Conservation (phyloP, 2,888 invertebrate species). For the Philereme transversata region DNA sequence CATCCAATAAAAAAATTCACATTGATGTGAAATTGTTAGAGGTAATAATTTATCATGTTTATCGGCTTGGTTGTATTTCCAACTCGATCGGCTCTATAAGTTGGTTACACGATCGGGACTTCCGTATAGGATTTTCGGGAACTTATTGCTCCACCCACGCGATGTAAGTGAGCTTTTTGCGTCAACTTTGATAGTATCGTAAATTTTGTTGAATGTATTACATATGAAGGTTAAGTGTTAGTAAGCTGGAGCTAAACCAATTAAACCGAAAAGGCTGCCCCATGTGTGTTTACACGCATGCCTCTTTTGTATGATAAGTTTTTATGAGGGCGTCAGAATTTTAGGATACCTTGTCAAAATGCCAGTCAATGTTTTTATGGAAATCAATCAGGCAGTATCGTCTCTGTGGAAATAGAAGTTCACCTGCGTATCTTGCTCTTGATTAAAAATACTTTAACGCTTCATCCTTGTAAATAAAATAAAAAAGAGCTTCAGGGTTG, state of each 20-base stretch:
- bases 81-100: slow-evolving; percentile 1
- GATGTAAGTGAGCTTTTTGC: slow-evolving; percentile 10
- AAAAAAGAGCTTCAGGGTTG: no score
- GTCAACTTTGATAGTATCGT: slow-evolving; percentile 18
- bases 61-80: neutral
- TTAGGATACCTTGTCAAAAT: neutral
- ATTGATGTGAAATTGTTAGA: no score
- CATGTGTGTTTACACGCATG: neutral
- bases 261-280: slow-evolving; percentile 2
- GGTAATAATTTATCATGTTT: no score
- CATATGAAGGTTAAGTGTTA: slow-evolving; percentile 13
- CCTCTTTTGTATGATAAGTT: neutral
- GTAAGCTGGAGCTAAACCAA: slow-evolving; percentile 6
- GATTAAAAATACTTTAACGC: neutral
- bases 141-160: slow-evolving; percentile 8
- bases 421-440: neutral
- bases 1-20: no score
- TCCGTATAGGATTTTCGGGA: neutral
- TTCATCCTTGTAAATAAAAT: neutral
- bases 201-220: slow-evolving; percentile 15
- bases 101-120: slow-evolving; percentile 3
- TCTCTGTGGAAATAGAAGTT: neutral
- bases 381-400: neutral
- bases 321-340: no score
- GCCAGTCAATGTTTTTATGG: slow-evolving; percentile 9